Base-by-base conservation (phyloP, 2,113 vertebrate species). In the Porphyrio hochstetteri region DNA sequence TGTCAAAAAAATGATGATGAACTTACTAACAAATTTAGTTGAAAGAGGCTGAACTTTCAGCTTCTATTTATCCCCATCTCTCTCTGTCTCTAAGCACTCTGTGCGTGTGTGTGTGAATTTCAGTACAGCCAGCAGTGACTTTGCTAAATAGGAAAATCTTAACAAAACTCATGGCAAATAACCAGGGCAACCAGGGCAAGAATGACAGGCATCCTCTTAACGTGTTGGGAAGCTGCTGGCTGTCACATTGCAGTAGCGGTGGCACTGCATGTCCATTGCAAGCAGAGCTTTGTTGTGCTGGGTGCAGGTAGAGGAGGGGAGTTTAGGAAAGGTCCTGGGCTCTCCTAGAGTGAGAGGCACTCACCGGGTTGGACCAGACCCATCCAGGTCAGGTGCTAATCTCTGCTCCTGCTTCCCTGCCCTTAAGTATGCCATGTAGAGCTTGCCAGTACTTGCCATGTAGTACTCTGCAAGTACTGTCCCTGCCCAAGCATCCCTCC, bases 1-100 rank as follows among this genome's bases (percentile, higher is more conserved):
- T 96, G 92, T 96, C 91, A 96, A 92, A 92, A 92, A 97, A 77
- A 55, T 78, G 31, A 92, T 79, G 88, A 96, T 93, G 89, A 92
- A 94, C 75, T 80, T 96, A 60, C 83, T 88, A 91, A 96, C 88
- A 94, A 95, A 96, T 86, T 76, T 80, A 91, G 92, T 77, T 89
- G 86, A 95, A 96, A 84, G 89, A 94, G 86, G 82, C 87, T 94
- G 72, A 95, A 97, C 90, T 70, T 96, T 86, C 28, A 60, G 27
- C 50, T 53, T 85, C 33, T 88, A 0, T 31, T 55, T 33, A 33
- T n/a, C 17, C 19, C 16, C 1, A 0, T 16, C 33, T 23, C 27
- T 60, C 19, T 35, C 25, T 64, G 29, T 35, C 25, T 69, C 57
- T 70, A 44, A 91, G 70, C 38, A 75, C 38, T 53, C 16, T 35